phyloP scores from a whole-genome alignment of 2,113 vertebrate genomes.

The Oophaga pumilio region DNA sequence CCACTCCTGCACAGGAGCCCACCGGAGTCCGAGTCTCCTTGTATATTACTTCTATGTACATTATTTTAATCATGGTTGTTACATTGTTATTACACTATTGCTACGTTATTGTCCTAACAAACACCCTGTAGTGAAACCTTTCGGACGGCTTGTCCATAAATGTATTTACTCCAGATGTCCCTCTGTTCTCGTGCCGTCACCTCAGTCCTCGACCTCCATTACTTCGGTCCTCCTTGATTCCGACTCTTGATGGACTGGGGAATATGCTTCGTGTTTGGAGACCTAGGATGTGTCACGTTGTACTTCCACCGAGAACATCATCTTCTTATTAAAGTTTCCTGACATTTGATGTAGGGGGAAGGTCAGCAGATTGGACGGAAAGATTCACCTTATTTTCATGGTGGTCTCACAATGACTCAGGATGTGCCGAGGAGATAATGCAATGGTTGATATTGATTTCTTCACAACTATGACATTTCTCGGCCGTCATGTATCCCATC shows the following conservation, averaged over 20 bases:
- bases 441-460: slow-evolving; percentile 20
- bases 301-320: not conserved
- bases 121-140: not conserved
- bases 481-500: not conserved
- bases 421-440: not conserved
- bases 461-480: slow-evolving; percentile 12
- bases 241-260: not conserved
- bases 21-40: too few species aligned
- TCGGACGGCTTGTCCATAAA: not conserved
- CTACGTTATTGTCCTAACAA: not conserved
- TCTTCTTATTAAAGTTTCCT: slow-evolving; percentile 22
- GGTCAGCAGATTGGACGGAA: slow-evolving; percentile 1
- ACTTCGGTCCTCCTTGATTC: not conserved
- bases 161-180: not conserved
- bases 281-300: not conserved
- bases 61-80: not conserved
- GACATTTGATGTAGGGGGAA: slow-evolving; percentile 39
- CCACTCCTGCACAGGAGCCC: too few species aligned
- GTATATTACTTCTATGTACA: too few species aligned
- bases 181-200: not conserved
- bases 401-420: not conserved
- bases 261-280: slow-evolving; percentile 7
- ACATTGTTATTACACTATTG: not conserved
- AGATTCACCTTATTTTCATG: not conserved
- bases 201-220: not conserved